Base-by-base conservation (phyloP, 2,113 vertebrate species). In the Anoplopoma fimbria region DNA sequence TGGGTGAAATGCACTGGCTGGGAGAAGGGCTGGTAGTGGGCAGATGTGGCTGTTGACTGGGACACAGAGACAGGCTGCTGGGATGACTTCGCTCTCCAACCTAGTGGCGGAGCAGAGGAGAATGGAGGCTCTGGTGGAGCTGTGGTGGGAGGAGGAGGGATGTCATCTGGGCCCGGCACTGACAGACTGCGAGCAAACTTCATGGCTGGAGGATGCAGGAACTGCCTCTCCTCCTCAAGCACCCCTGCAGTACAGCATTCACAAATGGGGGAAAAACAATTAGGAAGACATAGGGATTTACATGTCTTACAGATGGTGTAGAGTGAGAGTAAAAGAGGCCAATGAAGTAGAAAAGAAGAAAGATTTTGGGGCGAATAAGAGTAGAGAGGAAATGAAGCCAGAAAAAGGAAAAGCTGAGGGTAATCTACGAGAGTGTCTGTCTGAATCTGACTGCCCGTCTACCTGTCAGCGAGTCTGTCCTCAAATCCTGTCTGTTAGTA, bases 171-270 rank as follows among this genome's bases (percentile, higher is more conserved):
- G 12, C 97, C 96, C 0, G 97, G 97, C 74, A 98, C 97, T 0
- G 97, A 98, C 76, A 98, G 94, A 89, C 97, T 98, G 55, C 97
- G 96, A 79, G 96, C 95, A 82, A 98, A 97, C 92, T 98, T 98
- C 95, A 97, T 93, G 67, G 94, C 84, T 2, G 97, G 97, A 86
- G 97, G 96, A 67, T 97, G 94, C 57, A 98, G 95, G 81, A 94
- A 96, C 80, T 96, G 96, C 85, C 93, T 96, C 40, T 98, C 97
- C 36, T 98, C 97, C 81, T 98, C 97, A 9, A 94, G 90, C 27
- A 95, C 95, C 45, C 97, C 97, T 98, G 90, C 29, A 86, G 75
- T n/a, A 74, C 25, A 79, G 42, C 75, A 69, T 72, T 62, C 36
- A 87, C 60, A 80, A 47, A 76, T 12, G 21, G 70, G 31, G 60